Base-by-base conservation (phyloP, 2,888 invertebrate genomes). In the Microplitis deprimator region DNA sequence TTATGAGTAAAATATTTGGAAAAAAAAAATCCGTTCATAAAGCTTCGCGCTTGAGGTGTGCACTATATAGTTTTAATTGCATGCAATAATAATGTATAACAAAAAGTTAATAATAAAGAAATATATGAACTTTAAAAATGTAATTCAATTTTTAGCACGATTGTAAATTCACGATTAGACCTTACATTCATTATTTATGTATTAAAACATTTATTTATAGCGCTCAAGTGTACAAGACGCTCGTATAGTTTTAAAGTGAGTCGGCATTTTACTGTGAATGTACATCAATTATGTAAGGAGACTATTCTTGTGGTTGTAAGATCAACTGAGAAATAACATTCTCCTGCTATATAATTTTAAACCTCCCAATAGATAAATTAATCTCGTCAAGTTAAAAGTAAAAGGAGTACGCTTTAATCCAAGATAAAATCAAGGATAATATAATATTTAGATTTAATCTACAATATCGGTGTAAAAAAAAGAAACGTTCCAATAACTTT, bases 261-360 rank as follows among this genome's bases (percentile, higher is more conserved):
- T 81, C 80, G 79, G 79, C 79, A 79, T 75, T 80, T 75, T 79
- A 71, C 77, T 68, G 62, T 76, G 76, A 80, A 77, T 77, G 71
- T 76, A 78, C 80, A 80, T 81, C 79, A 81, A 80, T 81, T 81
- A 81, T 79, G 78, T 79, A 81, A 81, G 76, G 79, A 80, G 50
- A 50, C 50, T 50, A 50, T 50, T 50, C 77, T 29, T 29, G 29
- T 29, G 65, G 65, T 65, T 65, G 68, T 60, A 41, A 39, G 61
- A 72, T 39, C 68, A 62, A 77, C 61, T 40, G 73, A 70, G 17
- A 67, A 64, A 67, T 72, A 29, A 50, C 50, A 50, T 50, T 50
- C 50, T 50, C 50, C 50, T 50, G 13, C 50, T 13, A 50, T 50
- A 50, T 50, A 50, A 50, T 50, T 50, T 50, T 50, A 50, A 50